These are phyloP conservation scores for Colinus virginianus DNA, from an alignment of 2,113 vertebrate species.

Conservation along the genomic window DNA sequence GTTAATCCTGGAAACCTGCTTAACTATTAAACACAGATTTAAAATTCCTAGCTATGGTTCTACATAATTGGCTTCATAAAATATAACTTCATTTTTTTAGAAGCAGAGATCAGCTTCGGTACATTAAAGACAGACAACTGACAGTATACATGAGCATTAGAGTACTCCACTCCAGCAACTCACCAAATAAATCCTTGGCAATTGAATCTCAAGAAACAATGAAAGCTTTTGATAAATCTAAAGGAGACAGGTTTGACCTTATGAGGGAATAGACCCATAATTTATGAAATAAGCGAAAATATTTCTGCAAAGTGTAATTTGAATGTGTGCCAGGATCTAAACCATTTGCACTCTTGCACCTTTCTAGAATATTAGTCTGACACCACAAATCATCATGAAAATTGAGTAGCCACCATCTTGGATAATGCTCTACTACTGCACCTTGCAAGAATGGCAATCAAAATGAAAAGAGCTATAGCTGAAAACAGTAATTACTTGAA, in stretches of 20 bases:
- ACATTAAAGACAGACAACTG: neutral
- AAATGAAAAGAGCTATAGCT: neutral
- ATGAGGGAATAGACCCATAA: neutral
- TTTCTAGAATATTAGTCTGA: conserved; percentile 9
- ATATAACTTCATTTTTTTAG: neutral
- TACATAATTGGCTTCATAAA: neutral
- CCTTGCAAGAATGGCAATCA: neutral
- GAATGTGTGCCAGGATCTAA: conserved; percentile 1
- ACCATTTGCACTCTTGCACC: neutral
- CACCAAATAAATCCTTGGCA: neutral
- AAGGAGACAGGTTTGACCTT: neutral
- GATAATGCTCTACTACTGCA: neutral
- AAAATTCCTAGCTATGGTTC: conserved; percentile 3
- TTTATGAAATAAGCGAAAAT: conserved; percentile 32
- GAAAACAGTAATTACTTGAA: neutral
- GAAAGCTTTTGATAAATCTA: neutral
- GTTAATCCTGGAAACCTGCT: conserved; percentile 22
- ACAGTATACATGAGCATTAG: neutral
- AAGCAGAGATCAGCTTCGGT: neutral
- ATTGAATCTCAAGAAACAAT: neutral
- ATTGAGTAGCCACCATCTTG: neutral
- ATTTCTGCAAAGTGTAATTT: neutral
- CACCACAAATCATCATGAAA: neutral
- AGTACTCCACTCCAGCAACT: neutral
- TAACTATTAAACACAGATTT: conserved; percentile 1